Percentiles rank a stretch among this genome's conserved stretches.
phyloP scores from a whole-genome alignment of 2,797 vertebrate species.

The Muscicapa striata region DNA sequence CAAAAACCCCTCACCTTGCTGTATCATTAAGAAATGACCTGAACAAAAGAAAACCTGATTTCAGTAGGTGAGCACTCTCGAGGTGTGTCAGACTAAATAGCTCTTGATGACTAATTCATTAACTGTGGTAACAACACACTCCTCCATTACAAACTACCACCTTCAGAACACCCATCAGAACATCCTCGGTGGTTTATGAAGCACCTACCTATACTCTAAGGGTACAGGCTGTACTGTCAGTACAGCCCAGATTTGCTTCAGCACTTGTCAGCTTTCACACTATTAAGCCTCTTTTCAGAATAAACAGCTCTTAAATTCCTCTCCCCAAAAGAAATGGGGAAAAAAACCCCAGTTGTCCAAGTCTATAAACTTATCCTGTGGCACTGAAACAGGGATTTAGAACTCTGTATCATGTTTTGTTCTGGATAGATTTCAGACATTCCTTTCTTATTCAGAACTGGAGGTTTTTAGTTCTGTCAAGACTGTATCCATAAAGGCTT shows the following conservation, averaged over 20 bases:
- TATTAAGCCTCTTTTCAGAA: conserved; percentile 10
- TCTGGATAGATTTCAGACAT: background rate
- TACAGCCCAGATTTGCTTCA: background rate
- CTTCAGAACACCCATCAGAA: background rate
- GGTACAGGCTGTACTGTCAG: background rate
- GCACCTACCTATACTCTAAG: background rate
- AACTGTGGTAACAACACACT: background rate
- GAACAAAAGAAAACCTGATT: background rate
- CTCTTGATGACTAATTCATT: conserved; percentile 28
- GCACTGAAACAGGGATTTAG: background rate
- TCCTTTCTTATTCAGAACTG: background rate
- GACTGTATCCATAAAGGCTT: background rate
- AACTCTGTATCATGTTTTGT: background rate
- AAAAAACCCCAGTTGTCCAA: background rate
- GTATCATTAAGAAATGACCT: background rate
- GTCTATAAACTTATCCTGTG: background rate
- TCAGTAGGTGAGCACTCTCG: background rate
- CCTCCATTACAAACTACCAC: background rate
- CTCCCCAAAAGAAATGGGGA: background rate
- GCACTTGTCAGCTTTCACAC: background rate
- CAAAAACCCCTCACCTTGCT: background rate
- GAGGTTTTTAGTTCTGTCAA: background rate
- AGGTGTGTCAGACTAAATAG: conserved; percentile 42
- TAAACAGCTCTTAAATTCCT: conserved; percentile 1
- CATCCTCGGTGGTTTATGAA: background rate